Base-by-base conservation (phyloP, 1,140 invertebrate genomes). In the Papilio polytes region DNA sequence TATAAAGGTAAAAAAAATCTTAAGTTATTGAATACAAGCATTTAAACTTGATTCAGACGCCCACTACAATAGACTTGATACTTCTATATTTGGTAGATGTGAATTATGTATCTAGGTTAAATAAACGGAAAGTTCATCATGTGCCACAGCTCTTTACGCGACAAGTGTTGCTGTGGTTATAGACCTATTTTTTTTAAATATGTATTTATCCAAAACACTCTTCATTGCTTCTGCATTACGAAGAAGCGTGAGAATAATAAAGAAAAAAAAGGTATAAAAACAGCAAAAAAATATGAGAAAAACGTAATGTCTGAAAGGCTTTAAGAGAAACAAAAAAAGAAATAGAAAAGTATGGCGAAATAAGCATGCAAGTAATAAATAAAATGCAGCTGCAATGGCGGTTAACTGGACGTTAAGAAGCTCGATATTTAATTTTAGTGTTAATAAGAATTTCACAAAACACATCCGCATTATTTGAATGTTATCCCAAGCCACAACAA, bases 401-500 rank as follows among this genome's bases (percentile, higher is more conserved):
- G 70, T 84, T 88, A 86, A 88, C 86, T 87, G 83, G 81, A 84
- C 90, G 86, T 90, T 89, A 87, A 79, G 83, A 92, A 91, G 90
- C 88, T 87, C 78, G 36, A 41, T 41, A 82, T 82, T 73, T 83
- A 80, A 80, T 89, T 56, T 56, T 80, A 84, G 81, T 87, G 88
- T 92, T 90, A 91, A 90, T 89, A 85, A 89, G 81, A 85, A 80
- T 77, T 82, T 82, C 76, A 89, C 81, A 86, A 83, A 86, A 84
- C 84, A 84, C 83, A 83, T 73, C 80, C 82, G 80, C 84, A 83
- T 78, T 85, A 84, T 87, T 91, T 91, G 88, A 85, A 85, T 88
- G 76, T 89, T 85, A 88, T 90, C 91, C 92, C 91, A 94, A 92
- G 92, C 93, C 93, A 94, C 93, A 94, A 94, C 93, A 94, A 94